Base-by-base conservation (phyloP, 2,888 invertebrate species). In the Ochlodes sylvanus region DNA sequence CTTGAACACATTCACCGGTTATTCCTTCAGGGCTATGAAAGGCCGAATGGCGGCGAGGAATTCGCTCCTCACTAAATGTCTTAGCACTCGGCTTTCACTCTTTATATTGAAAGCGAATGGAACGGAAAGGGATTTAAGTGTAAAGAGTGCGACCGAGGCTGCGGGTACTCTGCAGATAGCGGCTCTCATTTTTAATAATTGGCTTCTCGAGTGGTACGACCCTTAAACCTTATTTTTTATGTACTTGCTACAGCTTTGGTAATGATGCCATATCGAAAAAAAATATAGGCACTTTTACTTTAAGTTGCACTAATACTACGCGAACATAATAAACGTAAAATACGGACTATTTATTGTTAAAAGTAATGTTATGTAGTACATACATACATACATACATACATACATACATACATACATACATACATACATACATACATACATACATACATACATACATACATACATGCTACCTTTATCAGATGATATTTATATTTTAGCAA, bases 31-130 rank as follows among this genome's bases (percentile, higher is more conserved):
- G n/a, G 44, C 58, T 38, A n/a, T 34, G 41, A 50, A 19, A 38
- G 54, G 62, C 17, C 21, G 38, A 63, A 44, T 17, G 63, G 21
- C 44, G 56, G 10, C 34, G n/a, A 32, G 27, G 56, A 65, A 56
- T 64, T 56, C 44, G 19, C 50, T 7, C 19, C 47, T 34, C 55
- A 32, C 50, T 65, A 50, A 65, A 50, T 50, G 57, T 57, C 64
- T 65, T 57, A 65, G 64, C 57, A 27, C 50, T 44, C 14, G n/a
- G 34, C 57, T 57, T 47, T 50, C 47, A 57, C 56, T 44, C 47
- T 34, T 47, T 34, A 12, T 19, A 64, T 64, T 63, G 47, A 64
- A 64, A 56, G 64, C 47, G 64, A 64, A 64, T 64, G 64, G 56
- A 56, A 56, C 38, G 64, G 47, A 64, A 64, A 57, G 12, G 56